These are phyloP conservation scores for Tholera decimalis DNA, from an alignment of 2,888 invertebrate genomes.

Conservation along the genomic window DNA sequence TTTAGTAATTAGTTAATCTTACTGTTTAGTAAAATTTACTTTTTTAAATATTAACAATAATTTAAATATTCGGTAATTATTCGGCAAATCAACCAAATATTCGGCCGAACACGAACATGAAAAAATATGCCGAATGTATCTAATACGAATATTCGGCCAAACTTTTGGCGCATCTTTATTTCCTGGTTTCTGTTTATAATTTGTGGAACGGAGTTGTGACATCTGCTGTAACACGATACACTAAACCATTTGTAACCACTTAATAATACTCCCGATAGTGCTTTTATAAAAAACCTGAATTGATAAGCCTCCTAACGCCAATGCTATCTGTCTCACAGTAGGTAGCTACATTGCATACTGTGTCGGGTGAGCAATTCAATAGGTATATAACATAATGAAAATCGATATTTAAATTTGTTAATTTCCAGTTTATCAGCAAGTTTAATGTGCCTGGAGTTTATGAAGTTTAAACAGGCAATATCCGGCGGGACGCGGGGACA, in stretches of 20 bases:
- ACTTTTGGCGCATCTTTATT: too few species aligned
- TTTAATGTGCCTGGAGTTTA: conserved; percentile 19
- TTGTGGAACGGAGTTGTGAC: neutral
- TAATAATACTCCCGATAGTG: conserved; percentile 21
- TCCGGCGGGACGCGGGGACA: conserved; percentile 21
- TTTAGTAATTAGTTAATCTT: too few species aligned
- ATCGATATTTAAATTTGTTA: conserved; percentile 21
- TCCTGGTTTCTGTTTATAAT: neutral
- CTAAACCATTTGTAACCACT: neutral
- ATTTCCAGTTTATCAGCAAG: conserved; percentile 28
- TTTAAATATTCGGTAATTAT: too few species aligned
- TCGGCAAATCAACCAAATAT: too few species aligned
- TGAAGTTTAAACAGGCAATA: conserved; percentile 31
- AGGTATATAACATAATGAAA: conserved; percentile 4
- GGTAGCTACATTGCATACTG: conserved; percentile 32
- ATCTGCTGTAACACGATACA: conserved; percentile 1
- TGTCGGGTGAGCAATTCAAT: conserved; percentile 15
- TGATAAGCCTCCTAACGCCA: conserved; percentile 30
- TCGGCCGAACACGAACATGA: too few species aligned
- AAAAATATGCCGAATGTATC: too few species aligned
- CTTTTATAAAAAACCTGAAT: conserved; percentile 15
- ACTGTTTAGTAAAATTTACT: too few species aligned
- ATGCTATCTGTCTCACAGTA: conserved; percentile 36
- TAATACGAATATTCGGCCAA: too few species aligned
- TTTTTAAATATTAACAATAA: too few species aligned